Evolutionary conservation across 2,888 invertebrate species (phyloP).

Genomic region (Dasypogon diadema): DNA sequence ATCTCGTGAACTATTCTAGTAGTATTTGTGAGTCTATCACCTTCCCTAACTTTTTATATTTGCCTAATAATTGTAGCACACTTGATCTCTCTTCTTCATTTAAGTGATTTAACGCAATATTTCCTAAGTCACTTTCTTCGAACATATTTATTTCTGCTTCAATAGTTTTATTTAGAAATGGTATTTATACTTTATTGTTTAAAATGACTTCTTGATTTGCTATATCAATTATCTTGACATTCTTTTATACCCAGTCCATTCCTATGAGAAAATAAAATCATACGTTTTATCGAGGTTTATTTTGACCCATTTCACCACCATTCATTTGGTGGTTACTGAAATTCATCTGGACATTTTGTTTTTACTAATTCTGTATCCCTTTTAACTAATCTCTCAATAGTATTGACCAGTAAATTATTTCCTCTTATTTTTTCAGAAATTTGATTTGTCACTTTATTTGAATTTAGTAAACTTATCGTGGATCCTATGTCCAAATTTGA

Average conservation of each 20-base stretch:
- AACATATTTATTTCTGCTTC: slow-evolving; percentile 51
- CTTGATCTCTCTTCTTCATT: slow-evolving; percentile 36
- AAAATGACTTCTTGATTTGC: slow-evolving; percentile 49
- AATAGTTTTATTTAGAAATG: slow-evolving; percentile 52
- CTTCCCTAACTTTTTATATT: slow-evolving; percentile 32
- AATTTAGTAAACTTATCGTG: slow-evolving; percentile 4
- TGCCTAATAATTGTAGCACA: slow-evolving; percentile 50
- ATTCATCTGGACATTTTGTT: slow-evolving; percentile 48
- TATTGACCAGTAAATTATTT: slow-evolving; percentile 34
- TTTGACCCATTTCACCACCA: slow-evolving; percentile 55
- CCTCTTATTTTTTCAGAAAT: background rate
- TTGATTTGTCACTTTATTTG: slow-evolving; percentile 9
- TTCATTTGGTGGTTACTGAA: slow-evolving; percentile 52
- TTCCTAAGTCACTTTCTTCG: slow-evolving; percentile 44
- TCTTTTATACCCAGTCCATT: slow-evolving; percentile 53
- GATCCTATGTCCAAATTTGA: background rate
- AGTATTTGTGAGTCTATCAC: slow-evolving; percentile 41
- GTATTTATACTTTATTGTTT: slow-evolving; percentile 48
- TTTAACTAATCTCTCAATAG: slow-evolving; percentile 35
- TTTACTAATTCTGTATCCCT: slow-evolving; percentile 39
- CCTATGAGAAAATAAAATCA: slow-evolving; percentile 54
- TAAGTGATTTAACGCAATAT: slow-evolving; percentile 49
- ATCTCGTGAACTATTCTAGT: slow-evolving; percentile 15
- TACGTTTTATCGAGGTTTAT: slow-evolving; percentile 54
- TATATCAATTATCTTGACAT: slow-evolving; percentile 53